A percentile compares a stretch with the other conserved stretches of the same genome.
Evolutionary conservation across 2,888 invertebrate species (phyloP).

Genomic region (Schizaphis graminum): DNA sequence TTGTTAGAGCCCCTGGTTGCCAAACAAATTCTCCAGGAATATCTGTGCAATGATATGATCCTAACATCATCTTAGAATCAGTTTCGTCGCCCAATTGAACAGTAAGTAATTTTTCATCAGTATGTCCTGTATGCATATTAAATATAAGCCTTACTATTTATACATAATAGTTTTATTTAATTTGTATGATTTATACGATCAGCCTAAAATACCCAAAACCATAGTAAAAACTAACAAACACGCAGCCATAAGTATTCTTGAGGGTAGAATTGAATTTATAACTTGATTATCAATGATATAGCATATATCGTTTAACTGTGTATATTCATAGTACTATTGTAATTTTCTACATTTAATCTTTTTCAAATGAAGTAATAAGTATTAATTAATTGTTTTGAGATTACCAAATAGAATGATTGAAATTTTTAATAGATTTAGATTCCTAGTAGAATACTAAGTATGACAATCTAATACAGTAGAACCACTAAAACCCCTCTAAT

Average conservation of each 20-base stretch:
- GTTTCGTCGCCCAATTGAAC: conserved; percentile 97
- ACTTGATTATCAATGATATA: background rate
- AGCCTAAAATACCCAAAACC: background rate
- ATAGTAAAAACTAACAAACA: background rate
- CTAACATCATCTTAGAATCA: conserved; percentile 94
- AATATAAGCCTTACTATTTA: background rate
- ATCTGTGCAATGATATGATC: conserved; percentile 94
- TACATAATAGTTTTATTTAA: background rate
- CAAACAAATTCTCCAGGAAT: conserved; percentile 97
- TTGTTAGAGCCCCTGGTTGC: conserved; percentile 94
- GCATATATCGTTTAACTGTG: background rate
- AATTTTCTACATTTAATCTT: background rate
- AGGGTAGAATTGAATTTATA: background rate
- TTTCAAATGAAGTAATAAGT: background rate
- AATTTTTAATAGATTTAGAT: background rate
- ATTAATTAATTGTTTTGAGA: background rate
- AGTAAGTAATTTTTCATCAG: conserved; percentile 74
- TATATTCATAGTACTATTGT: background rate
- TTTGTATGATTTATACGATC: background rate
- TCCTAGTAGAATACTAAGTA: background rate
- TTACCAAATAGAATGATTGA: background rate
- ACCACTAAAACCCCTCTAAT: too few species aligned
- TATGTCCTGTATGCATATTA: conserved; percentile 69
- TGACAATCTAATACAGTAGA: background rate
- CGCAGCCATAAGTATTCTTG: background rate